Evolutionary conservation across 2,113 vertebrate genomes (phyloP).

Genomic region (Phrynocephalus versicolor): DNA sequence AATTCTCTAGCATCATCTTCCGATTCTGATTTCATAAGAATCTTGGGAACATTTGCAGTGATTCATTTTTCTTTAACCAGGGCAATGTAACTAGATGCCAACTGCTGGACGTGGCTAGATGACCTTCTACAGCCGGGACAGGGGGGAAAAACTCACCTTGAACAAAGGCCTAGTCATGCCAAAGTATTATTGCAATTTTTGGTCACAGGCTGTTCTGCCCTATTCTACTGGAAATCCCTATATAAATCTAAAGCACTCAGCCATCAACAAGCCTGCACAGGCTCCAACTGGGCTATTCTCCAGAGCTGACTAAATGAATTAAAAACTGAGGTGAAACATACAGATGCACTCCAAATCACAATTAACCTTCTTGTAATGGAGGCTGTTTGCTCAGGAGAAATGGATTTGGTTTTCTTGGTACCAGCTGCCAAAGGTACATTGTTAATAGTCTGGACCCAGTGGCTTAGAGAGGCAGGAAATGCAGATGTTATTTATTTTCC

Average conservation of each 20-base stretch:
- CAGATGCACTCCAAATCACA: conserved; percentile 39
- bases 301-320: neutral
- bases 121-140: neutral
- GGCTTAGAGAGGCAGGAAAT: neutral
- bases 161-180: neutral
- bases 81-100: neutral
- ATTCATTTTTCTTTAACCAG: neutral
- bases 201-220: neutral
- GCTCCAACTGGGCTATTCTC: neutral
- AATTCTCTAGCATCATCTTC: neutral
- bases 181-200: neutral
- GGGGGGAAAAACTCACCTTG: neutral
- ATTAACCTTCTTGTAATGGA: conserved; percentile 36
- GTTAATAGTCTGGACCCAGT: neutral
- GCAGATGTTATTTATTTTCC: conserved; percentile 46
- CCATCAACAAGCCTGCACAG: neutral
- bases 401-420: neutral
- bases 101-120: neutral
- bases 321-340: neutral
- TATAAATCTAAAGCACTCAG: neutral
- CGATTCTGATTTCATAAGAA: neutral
- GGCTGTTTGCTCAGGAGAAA: neutral
- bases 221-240: neutral
- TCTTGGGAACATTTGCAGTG: no score
- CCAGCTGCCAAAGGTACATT: conserved; percentile 35